These are phyloP conservation scores for Nanorana parkeri DNA, from an alignment of 2,113 vertebrate genomes.

Conservation along the genomic window DNA sequence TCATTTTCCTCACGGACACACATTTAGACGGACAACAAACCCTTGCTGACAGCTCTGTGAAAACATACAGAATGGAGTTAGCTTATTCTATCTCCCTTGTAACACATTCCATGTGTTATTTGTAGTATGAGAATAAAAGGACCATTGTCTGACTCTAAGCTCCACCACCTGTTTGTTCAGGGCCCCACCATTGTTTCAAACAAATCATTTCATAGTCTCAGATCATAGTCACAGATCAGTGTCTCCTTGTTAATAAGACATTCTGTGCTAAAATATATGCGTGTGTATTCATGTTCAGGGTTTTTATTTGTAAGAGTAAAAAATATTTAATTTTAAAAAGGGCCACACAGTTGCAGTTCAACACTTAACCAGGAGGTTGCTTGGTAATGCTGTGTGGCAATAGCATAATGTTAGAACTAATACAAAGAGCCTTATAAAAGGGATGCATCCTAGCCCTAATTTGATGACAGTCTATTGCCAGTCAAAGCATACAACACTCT, in stretches of 20 bases:
- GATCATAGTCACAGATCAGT: slow-evolving; percentile 1
- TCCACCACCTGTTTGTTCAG: slow-evolving; percentile 21
- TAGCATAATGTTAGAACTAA: too few relatives aligned
- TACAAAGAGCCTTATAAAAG: too few relatives aligned
- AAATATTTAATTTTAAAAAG: too few relatives aligned
- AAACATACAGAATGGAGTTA: slow-evolving; percentile 12
- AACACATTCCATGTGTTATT: slow-evolving; percentile 38
- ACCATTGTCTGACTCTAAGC: slow-evolving; percentile 22
- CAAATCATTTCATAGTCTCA: background rate
- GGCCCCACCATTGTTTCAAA: slow-evolving; percentile 15
- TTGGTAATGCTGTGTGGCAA: too few relatives aligned
- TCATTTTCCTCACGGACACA: slow-evolving; percentile 28
- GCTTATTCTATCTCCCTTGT: slow-evolving; percentile 40
- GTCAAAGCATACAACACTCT: too few relatives aligned
- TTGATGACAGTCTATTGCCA: too few relatives aligned
- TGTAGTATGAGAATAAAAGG: slow-evolving; percentile 19
- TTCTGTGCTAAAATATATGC: too few relatives aligned
- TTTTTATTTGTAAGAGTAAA: too few relatives aligned
- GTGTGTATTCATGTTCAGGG: too few relatives aligned
- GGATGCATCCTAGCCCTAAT: too few relatives aligned
- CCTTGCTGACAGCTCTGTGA: slow-evolving; percentile 47
- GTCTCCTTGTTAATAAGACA: background rate
- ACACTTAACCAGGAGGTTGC: too few relatives aligned
- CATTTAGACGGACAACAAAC: slow-evolving; percentile 34
- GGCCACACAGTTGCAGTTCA: too few relatives aligned